phyloP scores from a whole-genome alignment of 2,797 vertebrate species.

The Strix occidentalis region DNA sequence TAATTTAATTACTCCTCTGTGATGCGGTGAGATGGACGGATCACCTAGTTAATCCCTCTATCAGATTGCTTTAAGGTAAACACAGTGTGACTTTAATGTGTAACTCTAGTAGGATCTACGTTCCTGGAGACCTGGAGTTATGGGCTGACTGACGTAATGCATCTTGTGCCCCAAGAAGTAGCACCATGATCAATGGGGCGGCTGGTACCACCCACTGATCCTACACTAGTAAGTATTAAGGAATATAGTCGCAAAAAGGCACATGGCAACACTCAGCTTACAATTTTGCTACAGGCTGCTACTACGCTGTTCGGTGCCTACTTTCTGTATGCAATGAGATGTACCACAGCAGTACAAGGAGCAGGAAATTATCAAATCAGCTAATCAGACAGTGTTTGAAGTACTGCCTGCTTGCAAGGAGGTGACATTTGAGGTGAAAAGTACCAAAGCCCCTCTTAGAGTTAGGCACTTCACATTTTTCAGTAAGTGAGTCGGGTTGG shows the following conservation, averaged over 20 bases:
- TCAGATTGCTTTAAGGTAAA: constrained; percentile 26
- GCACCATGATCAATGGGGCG: background rate
- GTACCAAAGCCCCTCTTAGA: background rate
- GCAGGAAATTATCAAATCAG: background rate
- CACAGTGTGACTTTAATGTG: background rate
- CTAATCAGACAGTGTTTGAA: background rate
- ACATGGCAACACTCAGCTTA: background rate
- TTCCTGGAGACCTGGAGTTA: background rate
- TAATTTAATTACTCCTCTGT: constrained; percentile 6
- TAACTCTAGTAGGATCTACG: background rate
- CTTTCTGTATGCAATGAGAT: fast-evolving
- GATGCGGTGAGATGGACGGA: background rate
- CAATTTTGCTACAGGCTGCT: background rate
- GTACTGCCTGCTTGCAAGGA: background rate
- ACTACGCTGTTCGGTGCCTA: fast-evolving
- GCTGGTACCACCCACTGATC: background rate
- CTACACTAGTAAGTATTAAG: background rate
- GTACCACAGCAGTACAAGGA: background rate
- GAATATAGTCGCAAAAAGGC: background rate
- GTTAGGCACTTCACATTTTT: background rate
- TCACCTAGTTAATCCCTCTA: background rate
- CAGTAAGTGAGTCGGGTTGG: background rate
- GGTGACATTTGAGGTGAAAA: background rate
- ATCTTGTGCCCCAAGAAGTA: background rate
- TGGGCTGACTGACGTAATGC: background rate